Percentiles rank a stretch among this genome's conserved stretches.
Conservation (phyloP, 2,888 invertebrate genomes). For the Lasioglossum villosulum region DNA sequence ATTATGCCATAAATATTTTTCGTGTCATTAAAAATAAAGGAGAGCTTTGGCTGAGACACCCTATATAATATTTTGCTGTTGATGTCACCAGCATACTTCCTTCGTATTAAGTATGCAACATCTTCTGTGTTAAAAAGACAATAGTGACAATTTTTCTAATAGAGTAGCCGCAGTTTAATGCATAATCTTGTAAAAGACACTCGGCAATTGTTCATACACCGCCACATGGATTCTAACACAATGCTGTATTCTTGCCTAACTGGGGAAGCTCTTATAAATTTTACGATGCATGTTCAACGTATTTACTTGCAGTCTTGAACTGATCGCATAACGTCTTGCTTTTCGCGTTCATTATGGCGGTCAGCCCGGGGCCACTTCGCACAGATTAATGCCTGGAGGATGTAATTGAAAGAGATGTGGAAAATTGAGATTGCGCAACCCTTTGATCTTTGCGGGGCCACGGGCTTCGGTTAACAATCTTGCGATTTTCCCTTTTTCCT, state of each 20-base stretch:
- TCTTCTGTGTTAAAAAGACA: too few species aligned
- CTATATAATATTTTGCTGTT: too few species aligned
- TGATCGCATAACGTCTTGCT: background rate
- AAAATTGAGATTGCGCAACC: slow-evolving; percentile 57
- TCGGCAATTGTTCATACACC: too few species aligned
- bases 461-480: slow-evolving; percentile 54
- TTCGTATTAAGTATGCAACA: too few species aligned
- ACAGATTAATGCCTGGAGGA: slow-evolving; percentile 50
- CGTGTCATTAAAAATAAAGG: too few species aligned
- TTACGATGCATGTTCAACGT: background rate
- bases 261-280: background rate
- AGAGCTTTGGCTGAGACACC: too few species aligned
- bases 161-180: too few species aligned
- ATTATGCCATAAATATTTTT: too few species aligned
- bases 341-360: slow-evolving; percentile 15
- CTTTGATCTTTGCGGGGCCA: slow-evolving; percentile 39
- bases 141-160: too few species aligned
- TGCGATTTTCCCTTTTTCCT: slow-evolving; percentile 35
- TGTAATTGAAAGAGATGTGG: slow-evolving; percentile 62
- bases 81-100: too few species aligned
- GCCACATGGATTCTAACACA: background rate
- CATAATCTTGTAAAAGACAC: too few species aligned
- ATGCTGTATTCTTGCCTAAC: background rate
- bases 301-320: background rate
- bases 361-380: slow-evolving; percentile 14